Percentiles rank a stretch among this genome's conserved stretches.
Evolutionary conservation across 2,888 invertebrate species (phyloP).

Genomic region (Tiliacea aurago): DNA sequence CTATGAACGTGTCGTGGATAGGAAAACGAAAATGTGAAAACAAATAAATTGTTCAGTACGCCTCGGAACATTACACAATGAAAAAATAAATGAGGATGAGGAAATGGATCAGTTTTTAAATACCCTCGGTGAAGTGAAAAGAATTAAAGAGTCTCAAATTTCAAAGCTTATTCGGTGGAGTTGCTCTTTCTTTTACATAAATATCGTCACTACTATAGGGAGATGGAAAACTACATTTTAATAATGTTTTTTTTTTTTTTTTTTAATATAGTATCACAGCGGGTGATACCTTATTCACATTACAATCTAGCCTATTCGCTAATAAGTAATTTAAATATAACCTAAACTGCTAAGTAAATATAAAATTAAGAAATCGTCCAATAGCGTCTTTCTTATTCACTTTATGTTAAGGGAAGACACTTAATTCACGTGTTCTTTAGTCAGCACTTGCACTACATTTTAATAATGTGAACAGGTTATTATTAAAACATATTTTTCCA

Average conservation of each 20-base stretch:
- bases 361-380: too few relatives aligned
- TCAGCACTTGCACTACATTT: too few relatives aligned
- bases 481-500: too few relatives aligned
- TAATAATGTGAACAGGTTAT: background rate
- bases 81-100: constrained; percentile 14
- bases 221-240: background rate
- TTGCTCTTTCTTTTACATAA: background rate
- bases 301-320: too few relatives aligned
- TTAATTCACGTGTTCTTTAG: too few relatives aligned
- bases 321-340: too few relatives aligned
- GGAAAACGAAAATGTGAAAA: background rate
- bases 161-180: background rate
- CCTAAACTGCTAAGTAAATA: too few relatives aligned
- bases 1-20: constrained; percentile 2
- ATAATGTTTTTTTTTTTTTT: too few relatives aligned
- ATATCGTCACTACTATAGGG: background rate
- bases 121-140: background rate
- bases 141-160: background rate
- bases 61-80: constrained; percentile 15
- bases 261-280: too few relatives aligned
- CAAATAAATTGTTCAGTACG: constrained; percentile 17
- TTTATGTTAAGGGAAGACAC: too few relatives aligned
- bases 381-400: too few relatives aligned
- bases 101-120: constrained; percentile 14
- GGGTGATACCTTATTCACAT: too few relatives aligned